A percentile compares a stretch with the other conserved stretches of the same genome.
These are phyloP conservation scores for Chascanopsetta lugubris DNA, from an alignment of 2,113 vertebrate genomes.

Conservation along the genomic window DNA sequence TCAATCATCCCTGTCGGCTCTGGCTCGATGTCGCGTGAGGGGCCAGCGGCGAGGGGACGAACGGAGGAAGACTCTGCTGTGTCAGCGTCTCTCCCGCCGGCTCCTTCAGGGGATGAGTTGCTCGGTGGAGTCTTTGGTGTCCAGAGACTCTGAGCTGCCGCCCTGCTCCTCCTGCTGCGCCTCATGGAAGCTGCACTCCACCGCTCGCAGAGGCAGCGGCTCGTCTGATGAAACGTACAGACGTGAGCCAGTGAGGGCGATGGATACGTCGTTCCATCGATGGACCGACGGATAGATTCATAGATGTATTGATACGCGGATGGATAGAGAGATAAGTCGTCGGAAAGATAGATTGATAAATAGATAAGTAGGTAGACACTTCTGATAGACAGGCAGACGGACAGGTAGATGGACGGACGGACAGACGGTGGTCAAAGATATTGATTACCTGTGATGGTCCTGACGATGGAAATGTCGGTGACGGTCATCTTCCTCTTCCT, in stretches of 20 bases:
- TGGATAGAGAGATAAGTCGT: no score
- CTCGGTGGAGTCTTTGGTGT: conserved; percentile 54
- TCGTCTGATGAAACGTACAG: conserved; percentile 49
- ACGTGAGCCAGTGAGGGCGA: no score
- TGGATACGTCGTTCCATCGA: no score
- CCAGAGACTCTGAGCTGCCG: conserved; percentile 74
- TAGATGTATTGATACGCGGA: no score
- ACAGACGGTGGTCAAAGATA: not conserved
- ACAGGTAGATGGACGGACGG: no score
- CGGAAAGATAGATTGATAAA: no score
- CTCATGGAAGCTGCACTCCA: conserved; percentile 87
- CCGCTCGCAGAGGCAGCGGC: conserved; percentile 54
- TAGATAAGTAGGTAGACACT: no score
- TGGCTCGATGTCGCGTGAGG: no score
- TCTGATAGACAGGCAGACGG: no score
- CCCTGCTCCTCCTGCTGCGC: conserved; percentile 91
- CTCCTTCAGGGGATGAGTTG: conserved; percentile 66
- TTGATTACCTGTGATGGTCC: conserved; percentile 57
- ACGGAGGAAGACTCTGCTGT: no score
- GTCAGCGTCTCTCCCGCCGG: not conserved
- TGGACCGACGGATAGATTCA: no score
- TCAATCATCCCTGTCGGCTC: not conserved
- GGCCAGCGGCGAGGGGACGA: no score
- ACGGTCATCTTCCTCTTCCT: not conserved
- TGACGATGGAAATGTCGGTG: conserved; percentile 10